Evolutionary conservation across 2,113 vertebrate genomes (phyloP).

Genomic region (Takifugu flavidus): DNA sequence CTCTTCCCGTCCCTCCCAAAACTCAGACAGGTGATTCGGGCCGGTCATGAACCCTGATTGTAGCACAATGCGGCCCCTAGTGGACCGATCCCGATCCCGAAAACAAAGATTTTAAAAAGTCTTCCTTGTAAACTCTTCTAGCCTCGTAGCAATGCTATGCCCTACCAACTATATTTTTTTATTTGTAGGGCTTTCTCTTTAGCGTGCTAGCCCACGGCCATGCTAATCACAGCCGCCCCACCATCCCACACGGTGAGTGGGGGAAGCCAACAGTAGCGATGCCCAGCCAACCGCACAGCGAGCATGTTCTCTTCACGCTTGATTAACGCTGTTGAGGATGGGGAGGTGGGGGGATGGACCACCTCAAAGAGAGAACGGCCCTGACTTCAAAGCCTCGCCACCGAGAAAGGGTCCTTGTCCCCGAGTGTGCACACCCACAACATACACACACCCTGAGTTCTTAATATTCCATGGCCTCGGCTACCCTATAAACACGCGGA

Average conservation of each 20-base stretch:
- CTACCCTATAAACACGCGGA: constrained; percentile 47
- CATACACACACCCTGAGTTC: constrained; percentile 33
- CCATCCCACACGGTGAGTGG: constrained; percentile 28
- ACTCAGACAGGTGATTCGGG: too few relatives aligned
- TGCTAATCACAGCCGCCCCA: constrained; percentile 58
- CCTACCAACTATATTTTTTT: constrained; percentile 20
- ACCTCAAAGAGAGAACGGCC: constrained; percentile 69
- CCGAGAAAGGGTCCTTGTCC: constrained; percentile 44
- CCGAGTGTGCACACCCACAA: constrained; percentile 20
- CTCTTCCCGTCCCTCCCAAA: too few relatives aligned
- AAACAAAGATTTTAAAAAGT: background rate
- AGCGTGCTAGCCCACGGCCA: constrained; percentile 58
- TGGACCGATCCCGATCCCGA: too few relatives aligned
- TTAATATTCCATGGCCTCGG: constrained; percentile 54
- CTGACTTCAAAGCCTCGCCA: constrained; percentile 68
- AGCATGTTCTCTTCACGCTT: constrained; percentile 71
- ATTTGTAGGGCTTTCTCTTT: constrained; percentile 59
- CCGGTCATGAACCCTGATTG: too few relatives aligned
- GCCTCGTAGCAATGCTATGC: constrained; percentile 39
- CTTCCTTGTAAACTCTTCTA: constrained; percentile 15
- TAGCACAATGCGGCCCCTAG: too few relatives aligned
- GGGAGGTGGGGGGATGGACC: constrained; percentile 47
- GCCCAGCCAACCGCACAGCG: constrained; percentile 54
- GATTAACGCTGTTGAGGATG: constrained; percentile 65
- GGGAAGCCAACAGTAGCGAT: constrained; percentile 54